phyloP scores from a whole-genome alignment of 2,888 invertebrate genomes.

The Apodemia duryi region DNA sequence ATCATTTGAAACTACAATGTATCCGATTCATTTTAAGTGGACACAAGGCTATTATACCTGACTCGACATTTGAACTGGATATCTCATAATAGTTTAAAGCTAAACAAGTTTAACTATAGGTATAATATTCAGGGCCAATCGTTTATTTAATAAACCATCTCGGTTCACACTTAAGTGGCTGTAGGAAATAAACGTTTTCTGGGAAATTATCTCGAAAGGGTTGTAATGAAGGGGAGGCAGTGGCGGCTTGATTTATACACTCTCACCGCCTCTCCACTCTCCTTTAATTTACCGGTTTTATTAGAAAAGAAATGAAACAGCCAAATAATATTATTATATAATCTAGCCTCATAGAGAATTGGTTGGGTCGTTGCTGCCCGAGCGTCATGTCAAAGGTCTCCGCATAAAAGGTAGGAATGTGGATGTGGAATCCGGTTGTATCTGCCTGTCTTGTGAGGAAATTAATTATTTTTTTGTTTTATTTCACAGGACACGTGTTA shows the following conservation, averaged over 20 bases:
- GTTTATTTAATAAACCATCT: neutral
- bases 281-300: neutral
- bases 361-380: no score
- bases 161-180: neutral
- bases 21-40: no score
- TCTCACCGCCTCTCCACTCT: neutral
- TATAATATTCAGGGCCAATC: neutral
- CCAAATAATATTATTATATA: neutral
- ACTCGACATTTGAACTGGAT: no score
- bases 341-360: neutral
- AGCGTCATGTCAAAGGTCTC: no score
- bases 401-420: neutral
- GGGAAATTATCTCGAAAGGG: conserved; percentile 1
- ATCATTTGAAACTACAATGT: no score
- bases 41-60: no score
- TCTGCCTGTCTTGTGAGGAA: no score
- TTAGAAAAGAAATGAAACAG: neutral
- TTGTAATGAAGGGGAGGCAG: conserved; percentile 3
- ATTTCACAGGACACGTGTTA: no score
- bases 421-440: neutral
- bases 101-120: no score
- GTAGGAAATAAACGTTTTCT: neutral
- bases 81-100: no score
- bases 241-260: conserved; percentile 1
- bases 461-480: no score